Evolutionary conservation across 2,888 invertebrate genomes (phyloP), one percentile per base, ranked within the genome.

Genomic region (Lysandra coridon): DNA sequence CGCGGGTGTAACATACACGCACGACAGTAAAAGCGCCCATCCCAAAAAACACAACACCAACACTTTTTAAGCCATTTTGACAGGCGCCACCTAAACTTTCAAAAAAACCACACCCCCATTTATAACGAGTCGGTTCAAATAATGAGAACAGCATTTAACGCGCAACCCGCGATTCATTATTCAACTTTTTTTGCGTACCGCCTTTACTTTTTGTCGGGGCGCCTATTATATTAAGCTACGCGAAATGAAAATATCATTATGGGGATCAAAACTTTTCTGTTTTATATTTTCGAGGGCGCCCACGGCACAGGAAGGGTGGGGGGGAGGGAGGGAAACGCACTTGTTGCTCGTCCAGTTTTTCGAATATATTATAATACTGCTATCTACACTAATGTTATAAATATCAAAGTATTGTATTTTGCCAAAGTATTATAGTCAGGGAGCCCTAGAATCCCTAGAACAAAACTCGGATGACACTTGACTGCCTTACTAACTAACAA

Each of bases 141-240:
- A 62, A 62, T 23, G 62, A 62, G 62, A 62, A 30, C 23, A 30
- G 64, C 10, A 64, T 64, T 64, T 30, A 64, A 12, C 30, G 23
- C 64, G 23, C 64, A 23, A 23, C 62, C 62, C 49, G n/a, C 62
- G 17, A 62, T 12, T 30, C 12, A 64, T 64, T 64, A 64, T 64
- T 64, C 64, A 64, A 64, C 23, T 4, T 64, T 64, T 62, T 62
- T 23, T 30, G 10, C 30, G 23, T 0, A 2, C 64, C 30, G 64
- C 64, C 12, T 30, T 64, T 30, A 30, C 10, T 64, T 64, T 64
- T 64, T 30, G 30, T 12, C 64, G 7, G n/a, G 23, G 23, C 64
- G 64, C 30, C 64, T 64, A 64, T 64, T 64, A 64, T 64, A 62
- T 62, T 23, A 62, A 62, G 64, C 64, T 64, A 30, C 64, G 64